Evolutionary conservation across 2,888 invertebrate species (phyloP), one percentile per base, ranked within the genome.

Genomic region (Tyria jacobaeae): DNA sequence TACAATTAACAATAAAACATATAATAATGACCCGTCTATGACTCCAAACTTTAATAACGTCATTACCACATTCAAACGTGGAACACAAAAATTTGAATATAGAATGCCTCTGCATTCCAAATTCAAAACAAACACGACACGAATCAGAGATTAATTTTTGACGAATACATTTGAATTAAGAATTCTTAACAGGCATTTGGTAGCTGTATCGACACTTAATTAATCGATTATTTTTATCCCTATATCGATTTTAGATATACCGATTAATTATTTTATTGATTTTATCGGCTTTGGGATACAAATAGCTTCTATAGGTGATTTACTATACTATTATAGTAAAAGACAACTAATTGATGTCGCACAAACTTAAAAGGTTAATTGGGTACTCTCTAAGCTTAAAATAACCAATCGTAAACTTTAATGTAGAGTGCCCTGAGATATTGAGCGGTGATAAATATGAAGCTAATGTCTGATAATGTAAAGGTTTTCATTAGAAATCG

Each of bases 311-410:
- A 55, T 73, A 66, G 64, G 71, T 77, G 87, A 91, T 91, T 90
- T 89, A 91, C 83, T 83, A 80, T 75, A 78, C 79, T 84, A 84
- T 87, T 88, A 88, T 72, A 75, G 76, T 83, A 82, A 83, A 78
- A 78, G 83, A 83, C 88, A 83, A 83, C 81, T 57, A 69, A 84
- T 76, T 76, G 83, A 83, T 83, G 87, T 85, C 84, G 80, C 81
- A 75, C 80, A 75, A 71, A 82, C 84, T 85, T 75, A 67, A 89
- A 88, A 87, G 89, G 86, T 88, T 89, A 90, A 91, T 91, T 89
- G 86, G 87, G 73, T 81, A 82, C 81, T 84, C 82, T 80, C 84
- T 84, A 73, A 65, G 51, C 78, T 81, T 71, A 83, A 89, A 88
- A 88, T 88, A 87, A 81, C 80, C 73, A 81, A 85, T 84, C 87